Evolutionary conservation across 2,113 vertebrate genomes (phyloP), one percentile per base, ranked within the genome.

Genomic region (Arvicanthis niloticus): DNA sequence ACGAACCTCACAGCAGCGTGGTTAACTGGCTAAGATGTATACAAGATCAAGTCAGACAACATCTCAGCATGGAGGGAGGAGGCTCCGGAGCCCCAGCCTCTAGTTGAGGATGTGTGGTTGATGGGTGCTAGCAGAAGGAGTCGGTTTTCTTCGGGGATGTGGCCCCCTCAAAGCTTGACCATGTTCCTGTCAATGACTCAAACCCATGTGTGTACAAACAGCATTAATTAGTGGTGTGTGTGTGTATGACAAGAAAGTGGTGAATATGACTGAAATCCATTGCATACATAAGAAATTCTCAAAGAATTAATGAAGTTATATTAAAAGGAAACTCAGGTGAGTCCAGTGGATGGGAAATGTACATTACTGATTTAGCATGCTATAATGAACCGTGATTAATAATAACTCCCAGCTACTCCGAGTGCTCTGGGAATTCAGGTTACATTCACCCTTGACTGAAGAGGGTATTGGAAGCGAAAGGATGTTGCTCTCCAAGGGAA

Each of bases 291-390:
- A 48, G 29, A 85, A 67, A 86, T 67, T 67, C 84, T 86, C 29
- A 48, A 86, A 67, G 60, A 65, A 67, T 86, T 48, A 48, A 48
- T 48, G 34, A 45, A 85, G 29, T 86, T 7, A 7, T 67, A 67
- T 34, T 86, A 67, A 42, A 88, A 95, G 80, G 88, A 86, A 86
- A 92, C 7, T 68, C 37, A 84, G 53, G 75, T 76, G 37, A 53
- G 62, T 84, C 84, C 77, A 12, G 34, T 77, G 65, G 72, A 75
- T 4, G 8, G 40, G 7, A 81, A 62, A 72, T 34, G 37, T 31
- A 5, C 68, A 11, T 85, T 60, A 72, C 65, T 72, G 91, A 85
- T 15, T 86, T 70, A n/a, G 37, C 45, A 12, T 22, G 58, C 56
- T 7, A 0, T 29, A 7, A 40, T 77, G 51, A 16, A 0, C 24